Evolutionary conservation across 2,113 vertebrate genomes (phyloP), one percentile per base, ranked within the genome.

Genomic region (Calyptommatus sinebrachiatus): DNA sequence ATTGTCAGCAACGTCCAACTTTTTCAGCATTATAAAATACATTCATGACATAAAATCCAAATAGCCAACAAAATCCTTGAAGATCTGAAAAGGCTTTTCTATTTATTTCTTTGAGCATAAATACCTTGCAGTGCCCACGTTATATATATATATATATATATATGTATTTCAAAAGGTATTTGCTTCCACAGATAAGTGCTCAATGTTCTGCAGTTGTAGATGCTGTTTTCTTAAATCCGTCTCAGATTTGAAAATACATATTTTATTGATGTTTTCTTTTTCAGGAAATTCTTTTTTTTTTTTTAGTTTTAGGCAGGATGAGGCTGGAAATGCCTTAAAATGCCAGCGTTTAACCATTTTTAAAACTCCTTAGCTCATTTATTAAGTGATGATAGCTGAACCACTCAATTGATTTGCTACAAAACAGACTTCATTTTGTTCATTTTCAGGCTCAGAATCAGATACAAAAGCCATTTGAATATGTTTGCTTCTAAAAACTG

Each of bases 401-500:
- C 75, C 71, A 76, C 41, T 53, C 60, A 71, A 57, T 86, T 87
- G 72, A 77, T 82, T 29, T 78, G 81, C 73, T 35, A 76, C 24
- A 82, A 41, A 76, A 76, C 71, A 78, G 66, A 84, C 10, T 21
- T 79, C 1, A 73, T 86, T 89, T 90, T 87, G 12, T 86, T 84
- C 48, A 46, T 83, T 83, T 41, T 84, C 75, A 81, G 24, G 63
- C 81, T 74, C 79, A 80, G n/a, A 84, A 92, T 90, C 89, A 26
- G 41, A 86, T 88, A 84, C 87, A 77, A 82, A 85, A 90, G 85
- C 89, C 83, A 91, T 93, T 85, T 88, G 71, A 87, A 89, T 82
- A 77, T 20, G 2, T 61, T 74, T 87, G 79, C 86, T 85, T 77
- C 84, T 90, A 88, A 91, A 91, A 90, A 71, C 90, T 85, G n/a